A percentile compares a stretch with the other conserved stretches of the same genome.
Evolutionary conservation across 1,140 invertebrate genomes (phyloP).

Genomic region (Linepithema humile): DNA sequence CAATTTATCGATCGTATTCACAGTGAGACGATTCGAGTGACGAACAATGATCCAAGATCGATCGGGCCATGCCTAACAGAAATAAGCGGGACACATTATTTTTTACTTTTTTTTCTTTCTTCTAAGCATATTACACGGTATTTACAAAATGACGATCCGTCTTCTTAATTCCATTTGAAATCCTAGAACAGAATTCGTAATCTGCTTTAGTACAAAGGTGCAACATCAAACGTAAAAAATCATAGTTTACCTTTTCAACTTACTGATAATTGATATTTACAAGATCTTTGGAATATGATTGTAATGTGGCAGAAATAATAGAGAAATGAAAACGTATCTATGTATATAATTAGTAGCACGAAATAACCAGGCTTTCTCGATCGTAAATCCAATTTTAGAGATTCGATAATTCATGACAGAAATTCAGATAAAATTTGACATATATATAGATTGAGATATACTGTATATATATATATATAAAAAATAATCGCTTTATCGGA

Average conservation of each 20-base stretch:
- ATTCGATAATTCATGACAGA: neutral
- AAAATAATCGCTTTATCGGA: no score
- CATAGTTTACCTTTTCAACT: neutral
- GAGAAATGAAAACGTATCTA: neutral
- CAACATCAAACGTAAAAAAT: neutral
- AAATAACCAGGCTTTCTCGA: neutral
- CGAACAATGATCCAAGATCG: conserved; percentile 35
- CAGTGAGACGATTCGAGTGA: conserved; percentile 36
- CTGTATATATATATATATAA: no score
- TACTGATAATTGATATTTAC: conserved; percentile 14
- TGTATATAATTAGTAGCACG: conserved; percentile 31
- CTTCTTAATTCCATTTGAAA: conserved; percentile 73
- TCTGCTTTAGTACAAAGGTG: neutral
- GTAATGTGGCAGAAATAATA: neutral
- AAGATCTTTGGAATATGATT: neutral
- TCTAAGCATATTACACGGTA: conserved; percentile 81
- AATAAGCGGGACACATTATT: conserved; percentile 70
- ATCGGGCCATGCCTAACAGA: conserved; percentile 52
- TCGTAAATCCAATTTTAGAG: conserved; percentile 6
- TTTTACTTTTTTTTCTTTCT: conserved; percentile 51
- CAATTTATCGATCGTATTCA: conserved; percentile 41
- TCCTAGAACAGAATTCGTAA: conserved; percentile 71
- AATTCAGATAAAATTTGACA: neutral
- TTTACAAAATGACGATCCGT: conserved; percentile 78
- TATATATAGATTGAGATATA: no score